Evolutionary conservation across 2,113 vertebrate species (phyloP), one percentile per base, ranked within the genome.

Genomic region (Campylorhamphus procurvoides): DNA sequence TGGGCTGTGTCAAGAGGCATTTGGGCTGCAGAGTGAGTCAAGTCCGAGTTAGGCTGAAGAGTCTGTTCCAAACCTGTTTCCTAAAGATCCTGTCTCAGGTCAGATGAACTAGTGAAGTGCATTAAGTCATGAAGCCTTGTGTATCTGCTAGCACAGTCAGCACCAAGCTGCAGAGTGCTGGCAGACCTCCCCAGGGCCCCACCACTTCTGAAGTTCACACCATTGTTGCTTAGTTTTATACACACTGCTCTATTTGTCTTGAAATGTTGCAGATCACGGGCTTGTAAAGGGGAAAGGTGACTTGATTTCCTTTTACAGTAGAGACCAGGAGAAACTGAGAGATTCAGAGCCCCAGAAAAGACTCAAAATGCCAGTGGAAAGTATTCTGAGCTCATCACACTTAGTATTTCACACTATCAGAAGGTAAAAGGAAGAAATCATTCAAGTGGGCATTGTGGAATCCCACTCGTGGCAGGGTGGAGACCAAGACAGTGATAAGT

Each of bases 361-460:
- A 71, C 58, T 92, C 4, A 73, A 87, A 94, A 82, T 73, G 63
- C 58, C 77, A 79, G 33, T 67, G 80, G 95, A 97, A 97, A 94
- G 62, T 94, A 50, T 93, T 94, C 47, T 96, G 94, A 90, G 74
- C 67, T 90, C 73, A 77, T 56, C 52, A 66, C 60, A 8, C 63
- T 73, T 68, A 25, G 4, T 87, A 44, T 84, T 95, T 95, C 96
- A 84, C 71, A 29, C 90, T 87, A 88, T 77, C 58, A 33, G 42
- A 93, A 87, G 82, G 80, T 89, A 84, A 93, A 95, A 90, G 87
- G 92, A 95, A 89, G 81, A 79, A 89, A 59, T 58, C 75, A 42
- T 58, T 91, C 71, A 68, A 87, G 71, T 96, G 75, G 77, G 78
- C 64, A 84, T 39, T 95, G 84, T 90, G 64, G 79, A 76, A 90